Evolutionary conservation across 2,797 vertebrate genomes (phyloP).

Genomic region (Alfaro cultratus): DNA sequence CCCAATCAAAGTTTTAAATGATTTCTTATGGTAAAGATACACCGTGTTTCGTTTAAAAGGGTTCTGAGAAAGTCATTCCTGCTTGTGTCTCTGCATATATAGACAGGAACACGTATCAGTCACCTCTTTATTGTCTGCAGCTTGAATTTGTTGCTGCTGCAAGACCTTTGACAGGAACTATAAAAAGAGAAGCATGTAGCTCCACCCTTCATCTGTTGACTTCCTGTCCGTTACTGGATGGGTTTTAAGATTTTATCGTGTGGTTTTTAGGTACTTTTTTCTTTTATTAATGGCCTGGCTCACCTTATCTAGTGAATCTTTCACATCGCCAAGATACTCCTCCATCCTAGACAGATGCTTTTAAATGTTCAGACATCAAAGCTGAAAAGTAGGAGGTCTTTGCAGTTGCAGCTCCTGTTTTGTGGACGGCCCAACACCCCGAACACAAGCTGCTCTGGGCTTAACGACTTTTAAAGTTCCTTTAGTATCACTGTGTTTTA

Average conservation of each 20-base stretch:
- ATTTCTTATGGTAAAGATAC: not conserved
- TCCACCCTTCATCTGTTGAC: not conserved
- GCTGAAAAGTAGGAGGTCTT: not conserved
- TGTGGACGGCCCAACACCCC: not conserved
- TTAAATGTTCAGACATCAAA: not conserved
- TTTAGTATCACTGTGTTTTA: not conserved
- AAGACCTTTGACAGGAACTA: not conserved
- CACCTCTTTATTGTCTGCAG: not conserved
- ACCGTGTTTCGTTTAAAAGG: not conserved
- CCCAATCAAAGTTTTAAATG: not conserved
- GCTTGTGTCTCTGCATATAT: not conserved
- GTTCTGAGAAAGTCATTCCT: not conserved
- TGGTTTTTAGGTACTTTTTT: not conserved
- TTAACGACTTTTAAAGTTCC: not conserved
- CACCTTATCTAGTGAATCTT: not conserved
- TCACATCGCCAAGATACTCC: not conserved
- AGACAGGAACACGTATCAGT: not conserved
- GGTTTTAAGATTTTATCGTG: not conserved
- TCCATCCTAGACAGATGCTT: not conserved
- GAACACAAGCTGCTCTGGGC: not conserved
- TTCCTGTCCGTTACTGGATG: not conserved
- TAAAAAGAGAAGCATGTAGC: not conserved
- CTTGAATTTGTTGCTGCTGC: not conserved
- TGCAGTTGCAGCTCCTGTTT: not conserved
- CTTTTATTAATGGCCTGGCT: not conserved